A percentile compares a stretch with the other conserved stretches of the same genome.
These are phyloP conservation scores for Pimephales promelas DNA, from an alignment of 2,113 vertebrate species.

Conservation along the genomic window DNA sequence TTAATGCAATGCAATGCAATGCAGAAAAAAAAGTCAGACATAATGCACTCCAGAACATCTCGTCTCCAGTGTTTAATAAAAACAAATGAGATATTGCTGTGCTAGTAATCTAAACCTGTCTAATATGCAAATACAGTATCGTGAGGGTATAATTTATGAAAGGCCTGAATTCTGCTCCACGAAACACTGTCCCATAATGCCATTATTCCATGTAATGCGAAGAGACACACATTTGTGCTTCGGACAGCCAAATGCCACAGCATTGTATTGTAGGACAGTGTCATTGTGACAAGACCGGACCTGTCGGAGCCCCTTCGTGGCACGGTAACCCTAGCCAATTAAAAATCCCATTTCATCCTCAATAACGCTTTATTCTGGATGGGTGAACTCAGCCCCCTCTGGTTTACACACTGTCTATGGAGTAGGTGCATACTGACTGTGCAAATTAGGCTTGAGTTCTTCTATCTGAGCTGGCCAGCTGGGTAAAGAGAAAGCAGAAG, in stretches of 20 bases:
- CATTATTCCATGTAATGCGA: slow-evolving; percentile 10
- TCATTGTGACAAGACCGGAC: slow-evolving; percentile 11
- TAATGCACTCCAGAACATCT: slow-evolving; percentile 11
- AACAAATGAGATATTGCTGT: background rate
- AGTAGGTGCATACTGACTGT: slow-evolving; percentile 23
- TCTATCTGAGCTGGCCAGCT: slow-evolving; percentile 22
- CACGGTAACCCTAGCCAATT: slow-evolving; percentile 33
- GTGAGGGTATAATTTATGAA: background rate
- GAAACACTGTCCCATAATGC: background rate
- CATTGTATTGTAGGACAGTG: background rate
- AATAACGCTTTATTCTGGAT: slow-evolving; percentile 34
- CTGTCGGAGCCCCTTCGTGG: background rate
- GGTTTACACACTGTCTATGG: slow-evolving; percentile 29
- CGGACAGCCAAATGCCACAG: background rate
- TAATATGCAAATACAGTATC: background rate
- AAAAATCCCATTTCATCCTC: slow-evolving; percentile 42
- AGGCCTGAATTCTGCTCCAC: background rate
- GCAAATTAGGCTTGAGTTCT: slow-evolving; percentile 35
- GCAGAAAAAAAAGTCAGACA: slow-evolving; percentile 10
- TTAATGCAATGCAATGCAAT: slow-evolving; percentile 21
- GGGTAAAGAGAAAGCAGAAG: slow-evolving; percentile 27
- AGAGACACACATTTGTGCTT: background rate
- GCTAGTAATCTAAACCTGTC: slow-evolving; percentile 18
- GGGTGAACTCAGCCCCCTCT: slow-evolving; percentile 26
- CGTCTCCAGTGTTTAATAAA: slow-evolving; percentile 9